Base-by-base conservation (phyloP, 2,888 invertebrate genomes). In the Gymnocheta viridis region DNA sequence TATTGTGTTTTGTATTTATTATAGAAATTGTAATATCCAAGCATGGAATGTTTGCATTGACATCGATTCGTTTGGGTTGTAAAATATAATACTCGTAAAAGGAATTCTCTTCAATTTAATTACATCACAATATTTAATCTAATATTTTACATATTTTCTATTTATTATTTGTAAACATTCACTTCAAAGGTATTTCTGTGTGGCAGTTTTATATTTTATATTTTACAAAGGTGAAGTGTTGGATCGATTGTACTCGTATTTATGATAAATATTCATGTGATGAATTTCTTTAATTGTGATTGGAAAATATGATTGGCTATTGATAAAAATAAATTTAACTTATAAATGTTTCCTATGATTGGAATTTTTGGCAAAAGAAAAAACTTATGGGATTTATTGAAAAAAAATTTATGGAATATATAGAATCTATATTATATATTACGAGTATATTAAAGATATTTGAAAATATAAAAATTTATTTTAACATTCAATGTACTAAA, bases 101-200 rank as follows among this genome's bases (percentile, higher is more conserved):
- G 19, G 9, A 49, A 51, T 35, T 47, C 49, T 24, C 22, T 49
- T 22, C n/a, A 51, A 67, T 49, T 49, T 29, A 49, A 32, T 47
- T 66, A 47, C 29, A 19, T 66, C 27, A 27, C 44, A 27, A 17
- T 64, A 64, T 66, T 66, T 47, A 19, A 47, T 66, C 29, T 47
- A 66, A 29, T 47, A 66, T 66, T 66, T 67, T 51, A 35, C 35
- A 67, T 49, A 66, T 66, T 66, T 66, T 66, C 6, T 5, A 29
- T 66, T 66, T 51, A 19, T 32, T 49, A 27, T 44, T 64, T 29
- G 29, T 29, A 12, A 49, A 32, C 19, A 49, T 66, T 35, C 22
- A 49, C 17, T 17, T 17, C 19, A 29, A 7, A 27, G 27, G 17
- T 19, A 64, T 44, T 62, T 14, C 38, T 22, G 14, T 22, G 14